Conservation (phyloP, 1,140 invertebrate genomes). For the Gryllus bimaculatus region DNA sequence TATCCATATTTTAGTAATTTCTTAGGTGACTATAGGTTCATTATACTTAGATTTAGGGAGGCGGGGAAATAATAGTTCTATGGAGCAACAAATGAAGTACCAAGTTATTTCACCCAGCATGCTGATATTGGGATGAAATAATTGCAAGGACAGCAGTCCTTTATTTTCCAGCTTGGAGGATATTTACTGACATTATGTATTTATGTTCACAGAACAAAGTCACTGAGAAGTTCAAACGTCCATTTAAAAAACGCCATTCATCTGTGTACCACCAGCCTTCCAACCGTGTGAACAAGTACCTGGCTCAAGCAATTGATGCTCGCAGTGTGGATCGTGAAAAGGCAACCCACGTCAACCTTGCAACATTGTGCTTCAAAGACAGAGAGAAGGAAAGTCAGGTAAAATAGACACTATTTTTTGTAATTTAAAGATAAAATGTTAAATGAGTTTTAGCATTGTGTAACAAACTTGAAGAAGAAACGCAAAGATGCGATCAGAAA, state of each 20-base stretch:
- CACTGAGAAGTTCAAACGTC: conserved; percentile 76
- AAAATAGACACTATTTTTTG: conserved; percentile 22
- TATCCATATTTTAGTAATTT: too few species aligned
- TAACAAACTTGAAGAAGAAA: too few species aligned
- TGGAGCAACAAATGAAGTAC: neutral
- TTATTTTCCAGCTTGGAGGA: neutral
- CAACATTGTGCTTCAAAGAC: conserved; percentile 77
- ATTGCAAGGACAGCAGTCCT: neutral
- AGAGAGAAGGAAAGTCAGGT: conserved; percentile 68
- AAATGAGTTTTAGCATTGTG: too few species aligned
- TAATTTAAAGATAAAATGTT: neutral
- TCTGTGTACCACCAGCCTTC: conserved; percentile 75
- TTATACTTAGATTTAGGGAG: too few species aligned
- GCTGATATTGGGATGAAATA: neutral
- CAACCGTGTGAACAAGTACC: conserved; percentile 83
- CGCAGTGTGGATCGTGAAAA: conserved; percentile 81
- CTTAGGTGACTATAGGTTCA: too few species aligned
- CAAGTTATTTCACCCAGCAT: neutral
- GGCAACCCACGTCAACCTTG: conserved; percentile 71
- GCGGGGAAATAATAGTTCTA: neutral
- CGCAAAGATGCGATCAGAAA: too few species aligned
- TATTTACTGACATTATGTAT: neutral
- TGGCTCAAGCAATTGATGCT: conserved; percentile 84
- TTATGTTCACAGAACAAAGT: conserved; percentile 57
- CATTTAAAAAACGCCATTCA: conserved; percentile 78